A percentile compares a stretch with the other conserved stretches of the same genome.
Conservation (phyloP, 2,797 vertebrate species). For the Malacoctenus gilli region DNA sequence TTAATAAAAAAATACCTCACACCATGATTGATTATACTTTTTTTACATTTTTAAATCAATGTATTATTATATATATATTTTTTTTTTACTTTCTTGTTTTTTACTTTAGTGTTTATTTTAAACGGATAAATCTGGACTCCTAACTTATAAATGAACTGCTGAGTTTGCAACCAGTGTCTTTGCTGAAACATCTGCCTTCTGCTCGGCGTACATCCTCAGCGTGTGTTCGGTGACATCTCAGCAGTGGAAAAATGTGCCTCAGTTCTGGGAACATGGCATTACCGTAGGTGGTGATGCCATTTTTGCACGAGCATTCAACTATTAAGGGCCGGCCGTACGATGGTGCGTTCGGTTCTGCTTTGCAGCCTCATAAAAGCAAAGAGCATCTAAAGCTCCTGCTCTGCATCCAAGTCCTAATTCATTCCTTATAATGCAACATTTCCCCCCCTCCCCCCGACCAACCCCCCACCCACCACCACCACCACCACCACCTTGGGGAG, state of each 20-base stretch:
- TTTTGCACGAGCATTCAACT: constrained; percentile 59
- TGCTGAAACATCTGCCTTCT: constrained; percentile 61
- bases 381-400: constrained; percentile 64
- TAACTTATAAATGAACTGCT: too few species aligned
- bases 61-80: too few species aligned
- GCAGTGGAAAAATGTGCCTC: constrained; percentile 69
- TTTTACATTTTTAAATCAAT: too few species aligned
- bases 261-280: constrained; percentile 66
- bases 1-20: too few species aligned
- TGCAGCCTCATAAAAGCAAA: constrained; percentile 63
- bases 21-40: too few species aligned
- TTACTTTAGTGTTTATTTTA: too few species aligned
- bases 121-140: too few species aligned
- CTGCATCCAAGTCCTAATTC: constrained; percentile 70
- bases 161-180: constrained; percentile 20
- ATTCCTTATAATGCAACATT: constrained; percentile 73
- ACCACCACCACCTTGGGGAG: constrained; percentile 58
- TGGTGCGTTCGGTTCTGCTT: constrained; percentile 59
- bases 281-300: constrained; percentile 47
- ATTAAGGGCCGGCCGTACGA: constrained; percentile 56
- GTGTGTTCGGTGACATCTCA: constrained; percentile 65
- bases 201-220: constrained; percentile 51
- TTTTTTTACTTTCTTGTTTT: too few species aligned
- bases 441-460: too few species aligned
- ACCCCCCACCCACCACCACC: too few species aligned